Base-by-base conservation (phyloP, 30 jellyfish, hydroid and myxozoan genomes). In the Aurelia aurita region DNA sequence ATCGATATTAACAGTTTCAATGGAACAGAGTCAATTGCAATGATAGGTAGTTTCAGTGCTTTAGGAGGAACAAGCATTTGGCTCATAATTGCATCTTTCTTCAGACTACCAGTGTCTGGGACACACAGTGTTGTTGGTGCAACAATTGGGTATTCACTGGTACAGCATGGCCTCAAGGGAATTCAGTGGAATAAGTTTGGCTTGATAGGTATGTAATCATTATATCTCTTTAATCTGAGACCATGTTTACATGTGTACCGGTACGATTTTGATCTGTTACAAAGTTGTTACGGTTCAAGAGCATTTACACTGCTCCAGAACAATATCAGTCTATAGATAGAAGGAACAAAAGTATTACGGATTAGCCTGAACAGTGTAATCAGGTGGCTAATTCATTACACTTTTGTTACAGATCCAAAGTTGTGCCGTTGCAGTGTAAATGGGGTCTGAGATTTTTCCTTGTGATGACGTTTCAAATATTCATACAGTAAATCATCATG, bases 61-160 rank as follows among this genome's bases (percentile, higher is more conserved):
- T 77, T 89, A 13, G 89, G 91, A 16, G 97, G 95, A 9, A 79
- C 95, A 25, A 81, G 94, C 64, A 58, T 74, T 25, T 89, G 97
- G 97, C 65, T 89, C 58, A 31, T 81, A 55, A 46, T 82, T 44
- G 97, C 97, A 45, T 80, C 92, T 12, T 89, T 89, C 59, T 66
- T 81, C 44, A 62, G 94, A 10, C 75, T 89, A 21, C 97, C 97
- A 21, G 95, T 89, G 28, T 89, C 97, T 3, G 93, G 90, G 6
- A 89, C 97, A 53, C 97, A 89, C 86, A 82, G 97, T 76, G 89
- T 89, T 34, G 97, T 89, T 46, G 97, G 97, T 25, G 87, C 95
- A 18, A 81, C 94, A 14, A 84, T 89, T 25, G 97, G 97, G 3
- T 80, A 80, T 71, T 95, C 94, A 2, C 26, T 89, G 53, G 97